Evolutionary conservation across 2,113 vertebrate species (phyloP).

Genomic region (Psilopsiagon aurifrons): DNA sequence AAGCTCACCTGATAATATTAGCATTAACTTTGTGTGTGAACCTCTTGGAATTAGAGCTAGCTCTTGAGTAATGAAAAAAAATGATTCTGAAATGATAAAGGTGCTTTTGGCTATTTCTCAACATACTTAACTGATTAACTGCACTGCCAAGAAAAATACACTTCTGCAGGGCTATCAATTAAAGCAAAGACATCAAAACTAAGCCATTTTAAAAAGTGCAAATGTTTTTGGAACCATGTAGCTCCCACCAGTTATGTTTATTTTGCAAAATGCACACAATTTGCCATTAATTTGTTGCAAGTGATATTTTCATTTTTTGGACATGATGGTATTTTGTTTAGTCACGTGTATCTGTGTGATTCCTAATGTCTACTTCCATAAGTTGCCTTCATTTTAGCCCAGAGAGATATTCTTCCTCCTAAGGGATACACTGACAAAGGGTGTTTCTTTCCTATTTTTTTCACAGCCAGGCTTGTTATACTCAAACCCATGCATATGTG

Average conservation of each 20-base stretch:
- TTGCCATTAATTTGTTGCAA: slow-evolving; percentile 40
- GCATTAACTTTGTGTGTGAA: slow-evolving; percentile 12
- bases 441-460: background rate
- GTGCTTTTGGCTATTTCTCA: slow-evolving; percentile 22
- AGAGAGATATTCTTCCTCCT: background rate
- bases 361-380: background rate
- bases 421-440: background rate
- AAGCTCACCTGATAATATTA: slow-evolving; percentile 36
- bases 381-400: background rate
- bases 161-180: slow-evolving; percentile 37
- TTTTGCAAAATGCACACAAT: background rate
- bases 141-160: slow-evolving; percentile 48
- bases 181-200: slow-evolving; percentile 41
- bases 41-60: slow-evolving; percentile 23
- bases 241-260: slow-evolving; percentile 28
- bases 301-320: background rate
- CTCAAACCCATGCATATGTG: background rate
- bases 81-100: slow-evolving; percentile 17
- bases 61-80: slow-evolving; percentile 51
- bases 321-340: background rate
- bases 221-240: slow-evolving; percentile 45
- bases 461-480: background rate
- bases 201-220: slow-evolving; percentile 1
- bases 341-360: background rate
- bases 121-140: slow-evolving; percentile 42